Conservation (phyloP, 2,888 invertebrate genomes). For the Drosophila mimica region DNA sequence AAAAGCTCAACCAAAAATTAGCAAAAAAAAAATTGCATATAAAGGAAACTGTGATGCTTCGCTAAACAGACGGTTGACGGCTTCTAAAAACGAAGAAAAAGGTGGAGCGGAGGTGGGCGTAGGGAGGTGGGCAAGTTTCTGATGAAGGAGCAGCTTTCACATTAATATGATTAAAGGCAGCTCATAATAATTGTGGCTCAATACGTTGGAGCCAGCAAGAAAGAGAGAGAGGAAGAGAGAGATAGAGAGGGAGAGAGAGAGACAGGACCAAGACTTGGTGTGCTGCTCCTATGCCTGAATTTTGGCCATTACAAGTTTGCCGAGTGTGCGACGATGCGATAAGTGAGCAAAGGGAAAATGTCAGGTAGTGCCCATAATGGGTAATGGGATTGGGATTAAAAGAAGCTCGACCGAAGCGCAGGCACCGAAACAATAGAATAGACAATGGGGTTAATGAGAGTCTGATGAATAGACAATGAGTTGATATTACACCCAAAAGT, state of each 20-base stretch:
- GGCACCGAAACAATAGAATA: constrained; percentile 35
- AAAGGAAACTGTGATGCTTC: constrained; percentile 64
- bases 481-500: constrained; percentile 28
- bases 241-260: not conserved
- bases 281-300: not conserved
- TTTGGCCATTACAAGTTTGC: constrained; percentile 33
- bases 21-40: constrained; percentile 29
- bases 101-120: not conserved
- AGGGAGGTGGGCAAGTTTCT: not conserved
- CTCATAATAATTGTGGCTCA: constrained; percentile 75
- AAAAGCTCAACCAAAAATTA: constrained; percentile 1
- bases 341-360: constrained; percentile 52
- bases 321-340: constrained; percentile 64
- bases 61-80: constrained; percentile 39
- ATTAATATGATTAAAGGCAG: constrained; percentile 78
- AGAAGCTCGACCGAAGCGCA: not conserved
- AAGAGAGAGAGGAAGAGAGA: not conserved
- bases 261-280: not conserved
- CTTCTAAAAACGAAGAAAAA: not conserved
- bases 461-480: constrained; percentile 56
- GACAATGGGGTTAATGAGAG: constrained; percentile 51
- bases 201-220: constrained; percentile 29
- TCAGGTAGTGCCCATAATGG: constrained; percentile 46
- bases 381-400: constrained; percentile 40
- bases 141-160: constrained; percentile 36